Percentiles rank a stretch among this genome's conserved stretches.
Conservation (phyloP, 1,140 invertebrate genomes). For the Sweltsa coloradensis region DNA sequence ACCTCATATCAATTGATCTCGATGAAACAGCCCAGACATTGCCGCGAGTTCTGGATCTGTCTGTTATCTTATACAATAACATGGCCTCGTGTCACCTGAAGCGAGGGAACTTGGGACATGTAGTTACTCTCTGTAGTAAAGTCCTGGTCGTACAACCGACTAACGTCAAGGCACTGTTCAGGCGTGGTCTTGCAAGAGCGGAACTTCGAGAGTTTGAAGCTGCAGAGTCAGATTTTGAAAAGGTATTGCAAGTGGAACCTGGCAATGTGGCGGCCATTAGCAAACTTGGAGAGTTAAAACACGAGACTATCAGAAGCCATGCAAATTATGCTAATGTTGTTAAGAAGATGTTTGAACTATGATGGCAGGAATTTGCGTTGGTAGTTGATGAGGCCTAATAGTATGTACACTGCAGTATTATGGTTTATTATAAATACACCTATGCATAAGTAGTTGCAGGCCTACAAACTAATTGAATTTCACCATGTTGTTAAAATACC, state of each 20-base stretch:
- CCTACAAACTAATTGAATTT: no score
- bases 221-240: neutral
- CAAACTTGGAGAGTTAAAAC: neutral
- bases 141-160: neutral
- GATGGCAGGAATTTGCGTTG: no score
- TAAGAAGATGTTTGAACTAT: slow-evolving; percentile 27
- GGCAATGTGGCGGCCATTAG: neutral
- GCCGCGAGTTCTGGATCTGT: neutral
- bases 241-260: neutral
- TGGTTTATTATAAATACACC: no score
- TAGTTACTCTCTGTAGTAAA: neutral
- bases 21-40: neutral
- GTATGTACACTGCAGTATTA: no score
- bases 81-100: neutral
- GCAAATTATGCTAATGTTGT: slow-evolving; percentile 1
- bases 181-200: neutral
- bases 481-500: no score
- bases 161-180: neutral
- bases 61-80: neutral
- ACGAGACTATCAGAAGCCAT: neutral
- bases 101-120: neutral
- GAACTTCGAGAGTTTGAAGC: neutral
- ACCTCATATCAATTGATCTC: neutral
- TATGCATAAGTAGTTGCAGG: no score
- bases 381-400: no score